Base-by-base conservation (phyloP, 2,797 vertebrate genomes). In the Pterois miles region DNA sequence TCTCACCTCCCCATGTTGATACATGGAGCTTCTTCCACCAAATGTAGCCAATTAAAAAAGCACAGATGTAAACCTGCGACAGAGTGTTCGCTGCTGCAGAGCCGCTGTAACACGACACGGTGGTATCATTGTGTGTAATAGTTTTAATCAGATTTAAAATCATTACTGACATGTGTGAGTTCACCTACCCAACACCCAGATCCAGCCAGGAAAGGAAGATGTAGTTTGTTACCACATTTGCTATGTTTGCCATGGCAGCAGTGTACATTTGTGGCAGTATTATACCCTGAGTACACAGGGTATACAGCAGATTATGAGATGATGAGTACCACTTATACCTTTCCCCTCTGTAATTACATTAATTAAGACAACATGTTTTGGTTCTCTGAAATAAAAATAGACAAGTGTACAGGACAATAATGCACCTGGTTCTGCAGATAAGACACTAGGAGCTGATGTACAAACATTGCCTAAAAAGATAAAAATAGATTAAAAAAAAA, bases 391-490 rank as follows among this genome's bases (percentile, higher is more conserved):
- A 78, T 20, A 43, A 40, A 16, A 29, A 29, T 29, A 29, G 3
- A 29, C 29, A 43, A 76, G 1, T 31, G 16, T 31, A 50, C 2
- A 52, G 34, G 53, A 64, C 25, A 43, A 20, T 5, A 53, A 5
- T 25, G 88, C 79, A 98, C 97, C 97, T 98, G 97, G 74, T 96
- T 98, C 88, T 97, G 96, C 66, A 98, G 94, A 79, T 97, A 98
- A 73, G 95, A 95, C 3, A 93, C 94, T 86, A 96, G 96, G 53
- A 98, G 92, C 38, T 96, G 93, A 86, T 97, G 92, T 3, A 99
- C 86, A 86, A 97, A 98, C 1, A 95, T 90, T 0, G 96, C 96
- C 97, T 98, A 74, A 23, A 60, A 85, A 90, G 43, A 83, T 8
- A 77, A 31, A 65, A 25, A 75, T 0, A 22, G 23, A 29, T 12